These are phyloP conservation scores for Chauna torquata DNA, from an alignment of 2,113 vertebrate genomes.

Conservation along the genomic window DNA sequence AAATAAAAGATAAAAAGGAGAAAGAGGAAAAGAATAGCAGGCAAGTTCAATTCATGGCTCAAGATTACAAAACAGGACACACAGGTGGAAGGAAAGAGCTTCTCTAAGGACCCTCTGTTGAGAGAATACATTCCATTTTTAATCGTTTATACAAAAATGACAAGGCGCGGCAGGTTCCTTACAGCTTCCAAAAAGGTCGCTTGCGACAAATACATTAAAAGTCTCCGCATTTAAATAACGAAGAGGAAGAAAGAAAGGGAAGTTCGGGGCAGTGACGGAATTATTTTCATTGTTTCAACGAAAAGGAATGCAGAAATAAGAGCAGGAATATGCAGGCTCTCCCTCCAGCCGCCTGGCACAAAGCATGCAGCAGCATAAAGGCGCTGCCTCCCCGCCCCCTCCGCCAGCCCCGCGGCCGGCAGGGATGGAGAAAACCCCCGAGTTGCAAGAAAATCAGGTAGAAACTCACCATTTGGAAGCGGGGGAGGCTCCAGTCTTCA, in stretches of 20 bases:
- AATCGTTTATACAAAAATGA: slow-evolving; percentile 47
- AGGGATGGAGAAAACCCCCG: slow-evolving; percentile 23
- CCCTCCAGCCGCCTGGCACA: slow-evolving; percentile 56
- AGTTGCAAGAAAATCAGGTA: slow-evolving; percentile 39
- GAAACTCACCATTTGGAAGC: slow-evolving; percentile 76
- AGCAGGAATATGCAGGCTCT: slow-evolving; percentile 42
- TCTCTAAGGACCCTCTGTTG: slow-evolving; percentile 50
- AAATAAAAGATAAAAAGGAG: slow-evolving; percentile 51
- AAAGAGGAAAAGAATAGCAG: slow-evolving; percentile 69
- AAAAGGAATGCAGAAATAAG: slow-evolving; percentile 35
- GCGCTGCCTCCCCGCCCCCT: slow-evolving; percentile 60
- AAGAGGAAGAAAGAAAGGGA: slow-evolving; percentile 24
- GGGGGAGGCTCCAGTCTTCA: slow-evolving; percentile 61
- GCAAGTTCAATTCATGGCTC: slow-evolving; percentile 61
- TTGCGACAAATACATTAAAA: slow-evolving; percentile 51
- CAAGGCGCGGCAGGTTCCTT: slow-evolving; percentile 62
- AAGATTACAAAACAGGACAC: slow-evolving; percentile 62
- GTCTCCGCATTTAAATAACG: slow-evolving; percentile 34
- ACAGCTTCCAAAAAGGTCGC: slow-evolving; percentile 56
- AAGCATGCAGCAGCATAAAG: slow-evolving; percentile 51
- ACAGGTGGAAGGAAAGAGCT: slow-evolving; percentile 72
- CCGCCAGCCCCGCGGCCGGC: slow-evolving; percentile 36
- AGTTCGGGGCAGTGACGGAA: slow-evolving; percentile 58
- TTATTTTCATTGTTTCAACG: slow-evolving; percentile 66
- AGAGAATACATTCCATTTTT: slow-evolving; percentile 67